phyloP scores from a whole-genome alignment of 2,888 invertebrate species.

The Meiosimyza decipiens region DNA sequence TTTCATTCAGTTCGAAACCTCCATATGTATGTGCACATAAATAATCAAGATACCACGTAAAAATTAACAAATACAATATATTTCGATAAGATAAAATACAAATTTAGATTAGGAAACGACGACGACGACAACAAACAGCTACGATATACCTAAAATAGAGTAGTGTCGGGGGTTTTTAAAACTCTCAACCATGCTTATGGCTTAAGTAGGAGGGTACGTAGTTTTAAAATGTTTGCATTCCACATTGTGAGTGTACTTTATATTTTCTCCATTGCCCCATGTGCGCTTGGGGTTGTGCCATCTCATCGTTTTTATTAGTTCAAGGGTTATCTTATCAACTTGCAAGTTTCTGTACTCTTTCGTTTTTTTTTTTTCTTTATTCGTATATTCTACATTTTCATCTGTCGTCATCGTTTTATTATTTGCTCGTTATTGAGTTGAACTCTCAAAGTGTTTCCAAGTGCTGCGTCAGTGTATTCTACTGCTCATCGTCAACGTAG shows the following conservation, averaged over 20 bases:
- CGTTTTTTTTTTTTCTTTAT: neutral
- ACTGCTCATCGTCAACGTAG: neutral
- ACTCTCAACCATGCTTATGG: no score
- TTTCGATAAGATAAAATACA: constrained; percentile 24
- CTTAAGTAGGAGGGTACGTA: neutral
- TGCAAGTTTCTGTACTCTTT: neutral
- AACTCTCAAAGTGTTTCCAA: neutral
- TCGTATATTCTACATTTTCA: neutral
- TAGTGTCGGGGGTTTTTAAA: no score
- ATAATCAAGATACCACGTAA: neutral
- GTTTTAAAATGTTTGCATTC: neutral
- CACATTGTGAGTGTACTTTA: neutral
- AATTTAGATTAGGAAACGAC: constrained; percentile 27
- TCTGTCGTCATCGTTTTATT: constrained; percentile 13
- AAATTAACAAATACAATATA: constrained; percentile 10
- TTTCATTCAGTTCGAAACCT: neutral
- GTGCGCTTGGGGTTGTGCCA: no score
- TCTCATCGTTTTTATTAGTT: neutral
- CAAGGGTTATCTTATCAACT: neutral
- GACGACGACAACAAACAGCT: neutral
- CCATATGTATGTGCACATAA: neutral
- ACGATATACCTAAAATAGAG: no score
- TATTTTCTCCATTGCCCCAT: neutral
- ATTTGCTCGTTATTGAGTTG: neutral
- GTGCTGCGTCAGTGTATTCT: neutral